Base-by-base conservation (phyloP, 2,797 vertebrate species). In the Eurystomus glaucurus region DNA sequence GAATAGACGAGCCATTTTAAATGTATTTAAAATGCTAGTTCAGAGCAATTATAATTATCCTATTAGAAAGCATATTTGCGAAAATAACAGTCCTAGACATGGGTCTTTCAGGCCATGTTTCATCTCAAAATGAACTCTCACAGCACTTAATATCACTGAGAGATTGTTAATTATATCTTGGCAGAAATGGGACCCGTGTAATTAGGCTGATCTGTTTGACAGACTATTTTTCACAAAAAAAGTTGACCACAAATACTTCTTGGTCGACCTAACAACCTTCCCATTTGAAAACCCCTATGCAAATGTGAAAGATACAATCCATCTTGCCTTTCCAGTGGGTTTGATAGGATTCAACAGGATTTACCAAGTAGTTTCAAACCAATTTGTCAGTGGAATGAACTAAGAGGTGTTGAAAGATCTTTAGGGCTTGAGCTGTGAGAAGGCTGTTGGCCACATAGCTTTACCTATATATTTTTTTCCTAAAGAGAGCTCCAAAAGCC, bases 81-180 rank as follows among this genome's bases (percentile, higher is more conserved):
- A 90, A 96, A 95, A 54, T 74, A 86, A 43, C n/a, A 68, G 26
- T 43, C 33, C 62, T 69, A 72, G 48, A 39, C 17, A 16, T 70
- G 33, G 76, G 37, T 91, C 78, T 88, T 85, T 71, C 69, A 50
- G 85, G 83, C 58, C 86, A 94, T 86, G 62, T 82, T 93, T 96
- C 52, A 79, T 77, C 69, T 94, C 84, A 54, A 45, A 96, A 93
- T 80, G 85, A 93, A 83, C 68, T 90, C 85, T 83, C 31, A 50
- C 7, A 75, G 55, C 69, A 64, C 52, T 65, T 71, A 71, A 17
- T 89, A 77, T 58, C 58, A 71, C 37, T 48, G 35, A 65, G 71
- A 94, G 65, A 75, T 52, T 29, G 2, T 62, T 83, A 93, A 95
- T 96, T 88, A 68, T 20, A 61, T 72, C 66, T 85, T 80, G 92